A percentile compares a stretch with the other conserved stretches of the same genome.
phyloP scores from a whole-genome alignment of 1,140 invertebrate genomes.

The Mesaphorura yosii region DNA sequence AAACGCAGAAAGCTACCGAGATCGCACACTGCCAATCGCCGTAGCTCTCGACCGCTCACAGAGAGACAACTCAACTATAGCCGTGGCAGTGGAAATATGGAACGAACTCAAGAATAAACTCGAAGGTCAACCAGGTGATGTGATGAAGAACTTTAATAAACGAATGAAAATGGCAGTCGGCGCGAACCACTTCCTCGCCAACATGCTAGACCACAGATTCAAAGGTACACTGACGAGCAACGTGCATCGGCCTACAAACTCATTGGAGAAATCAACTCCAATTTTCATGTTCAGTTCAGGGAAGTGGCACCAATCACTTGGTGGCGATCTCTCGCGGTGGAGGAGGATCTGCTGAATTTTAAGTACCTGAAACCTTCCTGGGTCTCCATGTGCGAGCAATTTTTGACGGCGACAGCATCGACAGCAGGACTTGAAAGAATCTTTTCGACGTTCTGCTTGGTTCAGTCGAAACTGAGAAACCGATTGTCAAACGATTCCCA shows the following conservation, averaged over 20 bases:
- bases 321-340: background rate
- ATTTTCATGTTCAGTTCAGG: background rate
- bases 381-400: conserved; percentile 5
- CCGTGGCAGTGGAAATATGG: no score
- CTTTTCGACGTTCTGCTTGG: conserved; percentile 24
- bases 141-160: no score
- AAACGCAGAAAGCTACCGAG: no score
- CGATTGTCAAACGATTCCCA: conserved; percentile 17
- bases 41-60: no score
- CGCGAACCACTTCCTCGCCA: background rate
- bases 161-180: no score
- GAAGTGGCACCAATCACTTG: background rate
- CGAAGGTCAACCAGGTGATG: no score
- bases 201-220: background rate
- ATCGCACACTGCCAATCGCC: no score
- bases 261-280: background rate
- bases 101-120: no score
- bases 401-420: conserved; percentile 15
- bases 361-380: background rate
- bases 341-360: background rate
- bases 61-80: no score
- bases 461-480: conserved; percentile 28
- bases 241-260: background rate
- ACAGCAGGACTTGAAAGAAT: conserved; percentile 22
- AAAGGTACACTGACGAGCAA: background rate